phyloP scores from a whole-genome alignment of 2,797 vertebrate genomes.

The Cheirogaleus major region DNA sequence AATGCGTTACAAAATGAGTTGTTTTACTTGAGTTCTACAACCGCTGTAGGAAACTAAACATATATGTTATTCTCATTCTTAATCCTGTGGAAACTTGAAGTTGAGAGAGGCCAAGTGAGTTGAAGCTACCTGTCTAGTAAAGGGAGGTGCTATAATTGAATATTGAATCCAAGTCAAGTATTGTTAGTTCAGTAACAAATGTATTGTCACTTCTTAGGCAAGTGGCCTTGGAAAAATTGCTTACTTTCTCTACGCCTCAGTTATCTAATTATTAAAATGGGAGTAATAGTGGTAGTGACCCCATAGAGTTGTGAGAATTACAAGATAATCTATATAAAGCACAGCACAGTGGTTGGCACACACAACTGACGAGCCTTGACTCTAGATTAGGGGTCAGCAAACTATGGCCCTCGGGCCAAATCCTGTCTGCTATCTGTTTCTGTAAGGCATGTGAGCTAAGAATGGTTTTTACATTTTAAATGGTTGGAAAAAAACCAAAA shows the following conservation, averaged over 20 bases:
- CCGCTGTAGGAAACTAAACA: background rate
- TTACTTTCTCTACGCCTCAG: background rate
- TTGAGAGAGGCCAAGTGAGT: background rate
- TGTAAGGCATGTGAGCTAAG: background rate
- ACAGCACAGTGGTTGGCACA: background rate
- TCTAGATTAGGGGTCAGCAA: background rate
- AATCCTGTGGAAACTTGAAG: background rate
- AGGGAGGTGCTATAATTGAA: background rate
- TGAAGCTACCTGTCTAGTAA: background rate
- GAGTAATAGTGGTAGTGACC: background rate
- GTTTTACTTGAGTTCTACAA: background rate
- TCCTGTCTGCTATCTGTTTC: background rate
- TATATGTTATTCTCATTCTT: background rate
- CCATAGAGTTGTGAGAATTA: background rate
- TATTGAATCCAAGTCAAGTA: background rate
- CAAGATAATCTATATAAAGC: background rate
- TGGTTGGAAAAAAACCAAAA: background rate
- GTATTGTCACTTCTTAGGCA: background rate
- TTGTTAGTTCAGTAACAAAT: background rate
- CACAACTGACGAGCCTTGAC: background rate
- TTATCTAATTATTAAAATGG: background rate
- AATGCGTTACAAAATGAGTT: background rate
- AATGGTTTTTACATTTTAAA: constrained; percentile 28
- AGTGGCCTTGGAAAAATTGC: background rate
- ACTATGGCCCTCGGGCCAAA: background rate